Evolutionary conservation across 2,113 vertebrate genomes (phyloP).

Genomic region (Accipiter virgatus): DNA sequence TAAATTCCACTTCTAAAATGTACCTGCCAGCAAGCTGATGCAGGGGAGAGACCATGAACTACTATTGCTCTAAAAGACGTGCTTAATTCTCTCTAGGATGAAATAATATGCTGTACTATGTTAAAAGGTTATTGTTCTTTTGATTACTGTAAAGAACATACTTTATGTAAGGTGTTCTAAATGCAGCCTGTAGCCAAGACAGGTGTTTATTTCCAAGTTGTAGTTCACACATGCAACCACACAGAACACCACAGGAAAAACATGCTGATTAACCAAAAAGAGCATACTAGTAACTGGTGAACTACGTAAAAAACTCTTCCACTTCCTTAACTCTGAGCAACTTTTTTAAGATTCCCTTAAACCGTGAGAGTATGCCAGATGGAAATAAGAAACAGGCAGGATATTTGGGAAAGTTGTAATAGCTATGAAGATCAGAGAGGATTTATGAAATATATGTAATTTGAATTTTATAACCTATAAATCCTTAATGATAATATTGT

Average conservation of each 20-base stretch:
- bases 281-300: not conserved
- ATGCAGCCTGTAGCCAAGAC: not conserved
- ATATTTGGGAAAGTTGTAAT: not conserved
- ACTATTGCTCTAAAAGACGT: rapidly evolving
- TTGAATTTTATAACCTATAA: conserved; percentile 54
- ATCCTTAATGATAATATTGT: conserved; percentile 64
- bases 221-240: not conserved
- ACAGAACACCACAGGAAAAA: not conserved
- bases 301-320: rapidly evolving
- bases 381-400: conserved; percentile 12
- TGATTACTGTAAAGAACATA: not conserved
- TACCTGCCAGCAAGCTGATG: not conserved
- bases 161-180: not conserved
- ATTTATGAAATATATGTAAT: conserved; percentile 54
- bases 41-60: not conserved
- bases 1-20: not conserved
- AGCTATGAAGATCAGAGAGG: not conserved
- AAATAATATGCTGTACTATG: not conserved
- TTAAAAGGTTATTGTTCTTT: not conserved
- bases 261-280: not conserved
- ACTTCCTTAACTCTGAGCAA: not conserved
- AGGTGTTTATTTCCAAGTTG: not conserved
- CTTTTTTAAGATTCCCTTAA: not conserved
- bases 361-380: not conserved
- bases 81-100: not conserved